Evolutionary conservation across 2,113 vertebrate species (phyloP), one percentile per base, ranked within the genome.

Genomic region (Dolichallabes microphthalmus): DNA sequence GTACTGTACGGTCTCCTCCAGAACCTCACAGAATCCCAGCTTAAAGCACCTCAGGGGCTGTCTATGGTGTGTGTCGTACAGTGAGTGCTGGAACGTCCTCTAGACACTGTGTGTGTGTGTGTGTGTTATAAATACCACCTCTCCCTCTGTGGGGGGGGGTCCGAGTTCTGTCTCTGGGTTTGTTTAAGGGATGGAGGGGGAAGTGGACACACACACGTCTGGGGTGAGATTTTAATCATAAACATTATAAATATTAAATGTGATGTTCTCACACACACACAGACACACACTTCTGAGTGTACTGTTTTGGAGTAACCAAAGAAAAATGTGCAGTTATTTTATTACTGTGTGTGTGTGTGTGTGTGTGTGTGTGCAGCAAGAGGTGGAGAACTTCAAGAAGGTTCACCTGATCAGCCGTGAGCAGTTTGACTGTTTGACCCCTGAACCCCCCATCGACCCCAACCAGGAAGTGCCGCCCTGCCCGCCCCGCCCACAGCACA

Each of bases 361-460:
- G 9, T 82, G 20, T 55, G 30, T n/a, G 4, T 80, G 30, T 57
- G 35, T 79, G 50, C 93, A 99, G 98, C 98, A 98, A 97, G 98
- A 99, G 90, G 98, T 99, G 58, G 98, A 99, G 95, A 99, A 99
- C 95, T 99, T 99, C 93, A 99, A 99, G 94, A 99, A 99, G 89
- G 97, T 99, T 87, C 98, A 99, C 81, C 96, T 99, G 96, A 99
- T 99, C 93, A 99, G 94, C 91, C 94, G 97, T 17, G 98, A 99
- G 88, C 91, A 99, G 93, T 99, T 99, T 19, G 96, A 98, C 89
- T 98, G 97, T 45, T 91, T 99, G 93, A 98, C 98, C n/a, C 98
- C 98, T 0, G 98, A 99, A 81, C 97, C 98, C 0, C 98, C 98
- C 0, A 95, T 99, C 68, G 98, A 99, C 93, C 98, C 97, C 84